Evolutionary conservation across 1,140 invertebrate species (phyloP).

Genomic region (Physella acuta): DNA sequence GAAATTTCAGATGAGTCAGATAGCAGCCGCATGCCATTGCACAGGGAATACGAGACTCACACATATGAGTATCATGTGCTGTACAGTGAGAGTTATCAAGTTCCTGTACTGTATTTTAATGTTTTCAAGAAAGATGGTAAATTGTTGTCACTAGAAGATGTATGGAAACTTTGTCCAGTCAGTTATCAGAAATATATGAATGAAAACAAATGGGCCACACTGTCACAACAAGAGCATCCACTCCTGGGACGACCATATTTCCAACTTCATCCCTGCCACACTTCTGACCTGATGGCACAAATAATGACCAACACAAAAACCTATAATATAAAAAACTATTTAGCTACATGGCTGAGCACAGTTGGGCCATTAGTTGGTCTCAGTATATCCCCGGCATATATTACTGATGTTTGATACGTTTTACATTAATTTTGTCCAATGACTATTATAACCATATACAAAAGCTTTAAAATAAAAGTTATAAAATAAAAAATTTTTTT

Average conservation of each 20-base stretch:
- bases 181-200: slow-evolving; percentile 37
- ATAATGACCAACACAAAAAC: neutral
- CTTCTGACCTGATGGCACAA: slow-evolving; percentile 47
- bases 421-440: too few relatives aligned
- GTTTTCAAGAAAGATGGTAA: slow-evolving; percentile 60
- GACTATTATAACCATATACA: too few relatives aligned
- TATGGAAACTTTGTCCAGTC: slow-evolving; percentile 49
- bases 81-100: slow-evolving; percentile 65
- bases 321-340: too few relatives aligned
- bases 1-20: too few relatives aligned
- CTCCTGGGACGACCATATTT: slow-evolving; percentile 51
- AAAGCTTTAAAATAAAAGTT: too few relatives aligned
- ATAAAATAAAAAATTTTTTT: too few relatives aligned
- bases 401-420: too few relatives aligned
- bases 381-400: slow-evolving; percentile 40
- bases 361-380: slow-evolving; percentile 53
- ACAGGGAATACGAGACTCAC: neutral
- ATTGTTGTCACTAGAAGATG: slow-evolving; percentile 57
- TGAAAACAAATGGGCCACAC: slow-evolving; percentile 51
- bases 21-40: slow-evolving; percentile 3
- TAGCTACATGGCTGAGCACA: slow-evolving; percentile 49
- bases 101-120: slow-evolving; percentile 67
- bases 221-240: slow-evolving; percentile 58
- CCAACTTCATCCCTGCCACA: slow-evolving; percentile 58
- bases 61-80: slow-evolving; percentile 59